Percentiles rank a stretch among this genome's conserved stretches.
These are phyloP conservation scores for Listrodromus nycthemerus DNA, from an alignment of 2,888 invertebrate species.

Conservation along the genomic window DNA sequence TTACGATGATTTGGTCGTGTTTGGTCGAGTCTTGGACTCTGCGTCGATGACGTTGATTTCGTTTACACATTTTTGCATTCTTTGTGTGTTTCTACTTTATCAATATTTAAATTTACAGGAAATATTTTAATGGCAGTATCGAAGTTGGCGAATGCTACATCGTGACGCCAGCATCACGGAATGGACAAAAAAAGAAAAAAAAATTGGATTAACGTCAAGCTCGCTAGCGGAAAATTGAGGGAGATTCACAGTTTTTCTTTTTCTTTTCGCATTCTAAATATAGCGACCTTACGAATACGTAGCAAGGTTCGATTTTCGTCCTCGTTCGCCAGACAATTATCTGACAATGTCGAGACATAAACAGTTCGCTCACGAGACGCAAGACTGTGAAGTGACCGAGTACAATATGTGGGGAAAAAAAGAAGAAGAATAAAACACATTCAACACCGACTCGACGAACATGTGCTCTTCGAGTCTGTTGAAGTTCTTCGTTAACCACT, in stretches of 20 bases:
- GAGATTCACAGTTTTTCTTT: constrained; percentile 54
- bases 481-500: constrained; percentile 41
- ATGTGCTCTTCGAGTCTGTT: background rate
- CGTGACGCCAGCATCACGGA: constrained; percentile 67
- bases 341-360: constrained; percentile 29
- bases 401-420: background rate
- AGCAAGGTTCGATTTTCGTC: constrained; percentile 15
- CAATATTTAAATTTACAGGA: constrained; percentile 36
- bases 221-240: constrained; percentile 38
- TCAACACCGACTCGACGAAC: constrained; percentile 21
- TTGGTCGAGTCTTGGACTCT: constrained; percentile 38
- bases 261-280: constrained; percentile 34
- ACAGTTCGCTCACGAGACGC: constrained; percentile 8
- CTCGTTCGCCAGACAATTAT: constrained; percentile 3
- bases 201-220: constrained; percentile 40
- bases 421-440: constrained; percentile 4
- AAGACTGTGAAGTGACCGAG: constrained; percentile 11
- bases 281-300: constrained; percentile 21
- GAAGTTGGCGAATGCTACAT: constrained; percentile 48
- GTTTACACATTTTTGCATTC: constrained; percentile 22
- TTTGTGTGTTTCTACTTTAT: constrained; percentile 33
- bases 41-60: constrained; percentile 20
- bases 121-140: constrained; percentile 57
- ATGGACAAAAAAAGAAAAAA: constrained; percentile 39
- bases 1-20: constrained; percentile 56